Percentiles rank a stretch among this genome's conserved stretches.
Evolutionary conservation across 2,888 invertebrate species (phyloP).

Genomic region (Ramazzottius varieornatus): DNA sequence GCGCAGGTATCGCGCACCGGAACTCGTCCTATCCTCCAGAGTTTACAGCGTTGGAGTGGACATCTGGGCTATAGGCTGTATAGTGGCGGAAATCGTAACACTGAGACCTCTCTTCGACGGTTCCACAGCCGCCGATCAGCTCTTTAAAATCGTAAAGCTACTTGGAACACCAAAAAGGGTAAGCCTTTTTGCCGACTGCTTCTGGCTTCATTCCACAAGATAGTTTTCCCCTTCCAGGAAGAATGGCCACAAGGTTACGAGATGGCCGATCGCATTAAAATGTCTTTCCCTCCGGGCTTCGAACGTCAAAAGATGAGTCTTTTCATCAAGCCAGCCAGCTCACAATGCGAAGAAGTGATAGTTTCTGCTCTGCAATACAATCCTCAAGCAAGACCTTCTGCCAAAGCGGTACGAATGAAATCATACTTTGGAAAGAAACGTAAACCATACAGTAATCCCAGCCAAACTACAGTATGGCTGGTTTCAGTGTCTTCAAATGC

Average conservation of each 20-base stretch:
- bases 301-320: background rate
- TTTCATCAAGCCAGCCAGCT: background rate
- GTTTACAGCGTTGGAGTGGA: constrained; percentile 89
- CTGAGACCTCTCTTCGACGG: constrained; percentile 53
- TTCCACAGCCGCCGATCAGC: background rate
- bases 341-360: background rate
- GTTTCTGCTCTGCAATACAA: background rate
- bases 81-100: constrained; percentile 85
- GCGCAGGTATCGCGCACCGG: constrained; percentile 60
- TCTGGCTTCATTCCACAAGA: too few relatives aligned
- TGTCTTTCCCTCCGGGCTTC: constrained; percentile 53
- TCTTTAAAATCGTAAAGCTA: background rate
- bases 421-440: too few relatives aligned
- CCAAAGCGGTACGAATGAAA: background rate
- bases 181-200: background rate
- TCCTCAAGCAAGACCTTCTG: background rate
- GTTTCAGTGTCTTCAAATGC: background rate
- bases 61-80: constrained; percentile 92
- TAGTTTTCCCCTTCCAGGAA: constrained; percentile 28
- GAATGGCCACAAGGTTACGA: constrained; percentile 87
- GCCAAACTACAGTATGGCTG: too few relatives aligned
- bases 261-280: constrained; percentile 71
- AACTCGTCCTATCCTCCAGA: constrained; percentile 77
- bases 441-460: too few relatives aligned
- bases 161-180: background rate